Evolutionary conservation across 2,888 invertebrate genomes (phyloP).

Genomic region (Blastobasis lacticolella): DNA sequence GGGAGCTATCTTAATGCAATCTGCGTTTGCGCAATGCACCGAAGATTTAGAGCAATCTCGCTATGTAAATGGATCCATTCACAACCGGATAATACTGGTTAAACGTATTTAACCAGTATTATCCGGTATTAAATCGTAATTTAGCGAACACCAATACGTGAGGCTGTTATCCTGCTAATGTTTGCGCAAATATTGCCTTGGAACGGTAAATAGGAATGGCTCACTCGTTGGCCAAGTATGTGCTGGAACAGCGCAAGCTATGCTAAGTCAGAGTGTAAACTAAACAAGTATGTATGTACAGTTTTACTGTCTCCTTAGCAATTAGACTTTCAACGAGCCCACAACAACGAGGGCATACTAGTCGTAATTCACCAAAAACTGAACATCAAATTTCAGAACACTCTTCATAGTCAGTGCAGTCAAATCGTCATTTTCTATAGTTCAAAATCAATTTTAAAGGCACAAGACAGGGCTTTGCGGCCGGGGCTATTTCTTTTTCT

Average conservation of each 20-base stretch:
- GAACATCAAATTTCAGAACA: too few species aligned
- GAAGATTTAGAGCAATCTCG: constrained; percentile 35
- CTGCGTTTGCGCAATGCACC: constrained; percentile 27
- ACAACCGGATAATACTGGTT: constrained; percentile 35
- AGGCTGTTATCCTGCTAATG: constrained; percentile 4
- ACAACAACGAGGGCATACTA: too few species aligned
- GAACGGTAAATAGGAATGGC: constrained; percentile 12
- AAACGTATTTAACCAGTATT: constrained; percentile 38
- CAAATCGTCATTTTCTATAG: too few species aligned
- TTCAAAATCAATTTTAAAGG: too few species aligned
- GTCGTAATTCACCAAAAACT: too few species aligned
- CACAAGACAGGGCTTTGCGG: too few species aligned
- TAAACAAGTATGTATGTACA: too few species aligned
- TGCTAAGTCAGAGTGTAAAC: too few species aligned
- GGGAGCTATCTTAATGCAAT: constrained; percentile 41
- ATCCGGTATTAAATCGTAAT: constrained; percentile 40
- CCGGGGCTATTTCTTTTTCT: too few species aligned
- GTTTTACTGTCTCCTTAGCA: too few species aligned
- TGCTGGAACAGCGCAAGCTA: background rate
- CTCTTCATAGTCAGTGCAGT: too few species aligned
- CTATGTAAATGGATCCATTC: constrained; percentile 47
- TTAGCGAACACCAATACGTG: constrained; percentile 13
- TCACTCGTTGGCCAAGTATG: background rate
- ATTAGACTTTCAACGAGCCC: too few species aligned
- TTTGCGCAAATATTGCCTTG: constrained; percentile 20